Conservation (phyloP, 2,888 invertebrate genomes). For the Seira sanloemensis region DNA sequence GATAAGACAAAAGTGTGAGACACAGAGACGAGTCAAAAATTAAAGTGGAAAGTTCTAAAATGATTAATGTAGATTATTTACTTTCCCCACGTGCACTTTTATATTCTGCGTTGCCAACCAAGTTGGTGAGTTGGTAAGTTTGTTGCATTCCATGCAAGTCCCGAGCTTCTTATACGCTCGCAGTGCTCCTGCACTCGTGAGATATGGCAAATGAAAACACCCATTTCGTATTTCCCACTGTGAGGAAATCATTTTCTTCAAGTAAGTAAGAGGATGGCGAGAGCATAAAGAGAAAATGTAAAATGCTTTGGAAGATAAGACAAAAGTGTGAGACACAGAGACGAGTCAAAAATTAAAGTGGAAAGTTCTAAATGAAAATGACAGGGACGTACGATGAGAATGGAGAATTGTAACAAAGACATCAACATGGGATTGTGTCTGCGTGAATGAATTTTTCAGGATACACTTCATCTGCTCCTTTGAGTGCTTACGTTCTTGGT, state of each 20-base stretch:
- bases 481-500: neutral
- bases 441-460: constrained; percentile 1
- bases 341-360: constrained; percentile 35
- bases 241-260: neutral
- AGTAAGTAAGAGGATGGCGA: neutral
- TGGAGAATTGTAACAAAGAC: constrained; percentile 37
- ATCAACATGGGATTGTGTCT: neutral
- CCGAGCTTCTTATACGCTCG: too few species aligned
- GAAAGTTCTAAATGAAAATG: constrained; percentile 54
- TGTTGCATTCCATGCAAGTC: neutral
- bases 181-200: neutral
- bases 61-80: neutral
- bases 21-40: constrained; percentile 25
- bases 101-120: neutral
- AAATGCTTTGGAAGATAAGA: neutral
- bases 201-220: neutral
- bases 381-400: constrained; percentile 57
- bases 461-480: neutral
- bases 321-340: neutral
- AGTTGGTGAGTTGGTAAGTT: too few species aligned
- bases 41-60: constrained; percentile 43
- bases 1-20: neutral
- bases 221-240: neutral
- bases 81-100: neutral
- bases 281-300: neutral